Evolutionary conservation across 1,140 invertebrate genomes (phyloP), one percentile per base, ranked within the genome.

Genomic region (Delia radicum): DNA sequence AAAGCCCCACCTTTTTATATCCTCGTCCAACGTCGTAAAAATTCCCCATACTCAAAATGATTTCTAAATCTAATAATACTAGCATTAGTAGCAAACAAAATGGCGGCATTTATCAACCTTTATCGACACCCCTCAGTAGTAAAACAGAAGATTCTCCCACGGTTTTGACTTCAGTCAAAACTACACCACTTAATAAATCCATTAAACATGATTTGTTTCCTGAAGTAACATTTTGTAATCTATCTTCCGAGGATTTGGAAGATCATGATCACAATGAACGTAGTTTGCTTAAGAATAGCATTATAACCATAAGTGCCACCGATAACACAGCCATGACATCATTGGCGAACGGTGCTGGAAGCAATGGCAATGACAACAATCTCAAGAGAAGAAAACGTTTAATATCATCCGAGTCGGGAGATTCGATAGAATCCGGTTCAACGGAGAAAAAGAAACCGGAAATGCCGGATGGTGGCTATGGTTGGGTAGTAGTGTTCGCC

Each of bases 401-500:
- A 27, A 86, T 85, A 75, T 86, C 85, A 31, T 85, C 84, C 55
- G 81, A 84, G 62, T 84, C 83, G 7, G 83, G 81, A 0, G 84
- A 85, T 73, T 86, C 82, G 7, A 85, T 85, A 6, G 82, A 85
- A 33, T 86, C 84, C 24, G 75, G 77, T 21, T 77, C 76, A 27
- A 81, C 80, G 5, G 82, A 85, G 13, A 86, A 85, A 73, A 85
- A 86, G 55, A 74, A 82, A 10, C 81, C 82, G 15, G 82, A 85
- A 76, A 86, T 86, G 76, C 85, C 85, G 2, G 85, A 86, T 79
- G 85, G 85, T 6, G 85, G 85, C n/a, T 86, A 83, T 74, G 95
- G 96, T 0, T 97, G 96, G 96, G 90, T 97, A 10, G 94, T 98
- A 0, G 95, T 97, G 0, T 83, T 92, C 3, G 91, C 95, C 0